phyloP scores from a whole-genome alignment of 2,888 invertebrate genomes.

The Plagiodera versicolora region DNA sequence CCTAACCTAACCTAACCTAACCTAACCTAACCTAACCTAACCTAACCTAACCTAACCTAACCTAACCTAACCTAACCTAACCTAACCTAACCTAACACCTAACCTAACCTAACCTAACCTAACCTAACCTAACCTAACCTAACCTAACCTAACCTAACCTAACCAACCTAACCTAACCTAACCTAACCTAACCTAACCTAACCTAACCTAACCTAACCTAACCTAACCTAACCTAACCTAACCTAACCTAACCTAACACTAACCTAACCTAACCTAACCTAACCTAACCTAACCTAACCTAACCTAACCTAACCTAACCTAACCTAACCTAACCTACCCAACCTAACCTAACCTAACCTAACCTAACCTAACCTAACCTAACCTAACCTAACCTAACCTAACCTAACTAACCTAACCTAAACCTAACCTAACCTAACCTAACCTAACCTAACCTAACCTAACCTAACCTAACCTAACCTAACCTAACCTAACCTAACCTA shows the following conservation, averaged over 20 bases:
- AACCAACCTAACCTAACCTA: background rate
- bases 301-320: background rate
- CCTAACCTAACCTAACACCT: too few species aligned
- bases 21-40: conserved; percentile 33
- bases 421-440: too few species aligned
- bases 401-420: too few species aligned
- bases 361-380: too few species aligned
- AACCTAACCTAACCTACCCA: too few species aligned
- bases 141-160: background rate
- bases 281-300: background rate
- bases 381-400: too few species aligned
- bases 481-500: too few species aligned
- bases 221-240: conserved; percentile 8
- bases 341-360: background rate
- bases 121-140: conserved; percentile 22
- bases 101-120: conserved; percentile 30
- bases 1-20: conserved; percentile 32
- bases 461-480: too few species aligned
- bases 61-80: conserved; percentile 30
- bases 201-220: conserved; percentile 2
- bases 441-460: too few species aligned
- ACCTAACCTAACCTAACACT: too few species aligned
- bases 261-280: background rate
- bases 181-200: background rate
- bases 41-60: conserved; percentile 33